Percentiles rank a stretch among this genome's conserved stretches.
These are phyloP conservation scores for Lordiphosa fenestrarum DNA, from an alignment of 2,888 invertebrate species.

Conservation along the genomic window DNA sequence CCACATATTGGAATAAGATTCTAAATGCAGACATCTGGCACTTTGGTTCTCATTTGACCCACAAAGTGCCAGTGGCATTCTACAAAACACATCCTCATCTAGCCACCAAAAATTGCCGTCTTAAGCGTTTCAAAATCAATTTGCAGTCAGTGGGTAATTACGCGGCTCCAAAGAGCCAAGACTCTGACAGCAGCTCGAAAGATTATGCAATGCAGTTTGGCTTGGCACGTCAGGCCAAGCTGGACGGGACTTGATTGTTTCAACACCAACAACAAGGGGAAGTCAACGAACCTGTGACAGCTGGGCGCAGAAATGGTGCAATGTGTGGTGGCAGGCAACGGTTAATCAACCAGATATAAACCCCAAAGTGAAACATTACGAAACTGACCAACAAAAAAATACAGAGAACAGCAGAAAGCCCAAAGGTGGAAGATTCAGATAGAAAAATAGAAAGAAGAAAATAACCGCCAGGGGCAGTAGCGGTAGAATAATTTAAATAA, in stretches of 20 bases:
- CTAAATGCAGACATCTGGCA: too few relatives aligned
- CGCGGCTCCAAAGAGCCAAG: conserved; percentile 3
- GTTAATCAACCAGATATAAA: conserved; percentile 52
- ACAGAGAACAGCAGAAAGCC: not conserved
- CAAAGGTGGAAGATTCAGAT: conserved; percentile 6
- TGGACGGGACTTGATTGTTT: conserved; percentile 59
- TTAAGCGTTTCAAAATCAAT: conserved; percentile 42
- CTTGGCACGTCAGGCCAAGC: conserved; percentile 35
- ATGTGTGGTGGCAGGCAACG: conserved; percentile 37
- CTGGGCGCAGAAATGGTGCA: conserved; percentile 56
- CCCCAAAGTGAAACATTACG: conserved; percentile 62
- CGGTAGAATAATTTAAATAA: conserved; percentile 31
- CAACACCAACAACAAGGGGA: conserved; percentile 47
- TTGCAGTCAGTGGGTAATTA: conserved; percentile 47
- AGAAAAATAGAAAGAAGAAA: conserved; percentile 33
- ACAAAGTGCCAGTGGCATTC: not conserved
- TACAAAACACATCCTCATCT: conserved; percentile 29
- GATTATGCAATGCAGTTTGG: conserved; percentile 56
- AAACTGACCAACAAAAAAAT: conserved; percentile 43
- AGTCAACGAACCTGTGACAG: conserved; percentile 72
- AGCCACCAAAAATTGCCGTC: conserved; percentile 42
- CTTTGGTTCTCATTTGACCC: too few relatives aligned
- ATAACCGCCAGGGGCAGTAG: conserved; percentile 62
- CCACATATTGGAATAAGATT: too few relatives aligned
- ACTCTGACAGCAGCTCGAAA: conserved; percentile 7